These are phyloP conservation scores for Petaurus breviceps DNA, from an alignment of 2,113 vertebrate species.

Conservation along the genomic window DNA sequence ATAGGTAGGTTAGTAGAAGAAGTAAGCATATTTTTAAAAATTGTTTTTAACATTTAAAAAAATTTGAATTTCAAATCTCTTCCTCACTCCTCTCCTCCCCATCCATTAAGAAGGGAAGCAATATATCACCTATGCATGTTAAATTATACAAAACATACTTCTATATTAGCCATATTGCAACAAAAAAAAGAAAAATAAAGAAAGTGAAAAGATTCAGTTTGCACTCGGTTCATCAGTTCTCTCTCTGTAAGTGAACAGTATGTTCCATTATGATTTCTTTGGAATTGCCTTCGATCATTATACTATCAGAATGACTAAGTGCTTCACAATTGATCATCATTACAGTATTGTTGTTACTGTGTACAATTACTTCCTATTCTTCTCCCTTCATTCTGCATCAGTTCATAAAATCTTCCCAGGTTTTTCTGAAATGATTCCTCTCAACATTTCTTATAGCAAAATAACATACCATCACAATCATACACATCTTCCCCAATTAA, in stretches of 20 bases:
- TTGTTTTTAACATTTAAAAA: too few species aligned
- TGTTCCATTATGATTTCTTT: background rate
- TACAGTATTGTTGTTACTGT: background rate
- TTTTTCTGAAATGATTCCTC: background rate
- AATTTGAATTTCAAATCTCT: background rate
- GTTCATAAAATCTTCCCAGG: background rate
- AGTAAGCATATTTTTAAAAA: background rate
- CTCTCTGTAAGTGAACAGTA: background rate
- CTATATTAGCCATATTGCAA: background rate
- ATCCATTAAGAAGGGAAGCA: background rate
- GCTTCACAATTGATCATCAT: too few species aligned
- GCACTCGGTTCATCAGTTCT: background rate
- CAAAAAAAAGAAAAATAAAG: background rate
- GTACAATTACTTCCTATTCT: background rate
- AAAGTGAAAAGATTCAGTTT: background rate
- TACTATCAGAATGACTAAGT: background rate
- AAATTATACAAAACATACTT: background rate
- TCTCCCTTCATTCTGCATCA: background rate
- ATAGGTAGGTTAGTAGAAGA: background rate
- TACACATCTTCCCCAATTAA: background rate
- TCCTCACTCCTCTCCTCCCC: background rate
- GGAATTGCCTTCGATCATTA: background rate
- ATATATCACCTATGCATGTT: background rate
- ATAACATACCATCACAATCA: background rate
- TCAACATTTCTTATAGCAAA: background rate